These are phyloP conservation scores for Lophius piscatorius DNA, from an alignment of 2,113 vertebrate genomes.

Conservation along the genomic window DNA sequence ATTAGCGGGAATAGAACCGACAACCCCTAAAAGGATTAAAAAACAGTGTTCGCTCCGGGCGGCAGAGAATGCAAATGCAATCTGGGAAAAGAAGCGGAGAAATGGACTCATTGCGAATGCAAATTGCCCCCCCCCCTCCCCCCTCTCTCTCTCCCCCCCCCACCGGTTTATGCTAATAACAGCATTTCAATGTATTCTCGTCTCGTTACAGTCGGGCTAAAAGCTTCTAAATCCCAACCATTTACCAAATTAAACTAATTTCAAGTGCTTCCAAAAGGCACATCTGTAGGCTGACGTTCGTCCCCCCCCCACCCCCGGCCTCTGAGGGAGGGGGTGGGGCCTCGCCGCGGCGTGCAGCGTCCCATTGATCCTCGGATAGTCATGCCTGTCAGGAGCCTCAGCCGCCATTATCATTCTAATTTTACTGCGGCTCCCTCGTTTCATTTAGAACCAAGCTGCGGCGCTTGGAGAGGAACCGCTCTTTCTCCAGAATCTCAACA, in stretches of 20 bases:
- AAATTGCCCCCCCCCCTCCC: constrained; percentile 86
- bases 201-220: constrained; percentile 91
- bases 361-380: constrained; percentile 99
- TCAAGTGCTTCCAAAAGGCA: constrained; percentile 97
- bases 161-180: constrained; percentile 92
- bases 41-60: constrained; percentile 64
- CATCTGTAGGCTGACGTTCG: constrained; percentile 96
- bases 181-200: constrained; percentile 96
- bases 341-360: constrained; percentile 87
- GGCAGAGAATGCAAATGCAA: constrained; percentile 67
- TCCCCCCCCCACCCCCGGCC: constrained; percentile 85
- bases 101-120: constrained; percentile 84
- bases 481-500: constrained; percentile 99
- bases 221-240: constrained; percentile 97
- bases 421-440: constrained; percentile 99
- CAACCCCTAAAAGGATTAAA: constrained; percentile 71
- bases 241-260: constrained; percentile 99
- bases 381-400: constrained; percentile 99
- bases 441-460: constrained; percentile 99
- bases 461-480: constrained; percentile 92
- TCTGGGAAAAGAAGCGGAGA: constrained; percentile 47
- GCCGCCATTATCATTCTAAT: constrained; percentile 99
- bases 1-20: constrained; percentile 74
- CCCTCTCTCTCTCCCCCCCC: no score
- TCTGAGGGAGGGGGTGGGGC: constrained; percentile 86